These are phyloP conservation scores for Amazona vittata DNA, from an alignment of 2,113 vertebrate species.

Conservation along the genomic window DNA sequence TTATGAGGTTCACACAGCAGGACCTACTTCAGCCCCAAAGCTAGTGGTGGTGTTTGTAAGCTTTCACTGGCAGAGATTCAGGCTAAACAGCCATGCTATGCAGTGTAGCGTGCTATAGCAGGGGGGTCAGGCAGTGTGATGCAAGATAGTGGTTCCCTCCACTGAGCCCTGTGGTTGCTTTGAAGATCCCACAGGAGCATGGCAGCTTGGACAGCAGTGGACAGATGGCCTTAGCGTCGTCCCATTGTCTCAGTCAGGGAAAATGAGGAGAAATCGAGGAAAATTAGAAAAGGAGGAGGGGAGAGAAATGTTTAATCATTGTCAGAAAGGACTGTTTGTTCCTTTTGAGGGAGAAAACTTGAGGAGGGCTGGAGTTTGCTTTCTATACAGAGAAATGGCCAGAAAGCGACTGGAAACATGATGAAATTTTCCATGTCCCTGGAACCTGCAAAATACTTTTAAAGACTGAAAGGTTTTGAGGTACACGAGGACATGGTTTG, in stretches of 20 bases:
- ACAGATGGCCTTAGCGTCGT: accelerated
- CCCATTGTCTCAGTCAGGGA: accelerated
- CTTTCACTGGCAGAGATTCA: neutral
- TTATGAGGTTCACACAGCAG: neutral
- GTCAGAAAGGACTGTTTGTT: neutral
- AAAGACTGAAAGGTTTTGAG: neutral
- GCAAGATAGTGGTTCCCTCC: neutral
- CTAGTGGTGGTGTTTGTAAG: accelerated
- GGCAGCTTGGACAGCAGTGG: accelerated
- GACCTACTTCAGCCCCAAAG: accelerated
- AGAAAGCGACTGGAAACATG: neutral
- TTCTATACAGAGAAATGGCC: neutral
- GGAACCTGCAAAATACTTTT: neutral
- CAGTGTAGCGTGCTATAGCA: accelerated
- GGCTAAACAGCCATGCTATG: accelerated
- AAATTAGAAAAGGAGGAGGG: neutral
- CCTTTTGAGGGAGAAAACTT: neutral
- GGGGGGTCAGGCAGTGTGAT: accelerated
- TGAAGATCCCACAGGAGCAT: neutral
- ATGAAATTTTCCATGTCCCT: neutral
- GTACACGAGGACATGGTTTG: neutral
- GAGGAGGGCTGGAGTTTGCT: neutral
- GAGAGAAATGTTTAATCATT: neutral
- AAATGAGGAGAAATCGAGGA: neutral
- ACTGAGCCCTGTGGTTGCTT: accelerated